Evolutionary conservation across 2,888 invertebrate genomes (phyloP).

Genomic region (Nemoura dubitans): DNA sequence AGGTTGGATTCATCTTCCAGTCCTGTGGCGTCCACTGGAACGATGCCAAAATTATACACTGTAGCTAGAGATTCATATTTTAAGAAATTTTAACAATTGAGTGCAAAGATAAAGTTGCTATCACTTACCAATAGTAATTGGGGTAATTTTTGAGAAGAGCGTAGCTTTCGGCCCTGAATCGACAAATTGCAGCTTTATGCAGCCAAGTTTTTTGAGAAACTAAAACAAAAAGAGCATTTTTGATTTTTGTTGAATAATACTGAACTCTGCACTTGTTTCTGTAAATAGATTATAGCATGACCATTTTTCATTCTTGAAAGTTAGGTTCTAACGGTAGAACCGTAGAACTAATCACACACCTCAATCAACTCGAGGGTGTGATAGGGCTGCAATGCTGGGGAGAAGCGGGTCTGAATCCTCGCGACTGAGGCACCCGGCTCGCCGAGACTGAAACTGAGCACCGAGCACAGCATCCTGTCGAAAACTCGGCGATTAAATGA

Average conservation of each 20-base stretch:
- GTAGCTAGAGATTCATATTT: too few species aligned
- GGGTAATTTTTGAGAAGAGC: slow-evolving; percentile 62
- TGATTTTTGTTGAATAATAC: too few species aligned
- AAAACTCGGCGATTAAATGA: slow-evolving; percentile 73
- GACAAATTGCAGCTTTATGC: slow-evolving; percentile 62
- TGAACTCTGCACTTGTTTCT: too few species aligned
- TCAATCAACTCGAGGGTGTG: slow-evolving; percentile 70
- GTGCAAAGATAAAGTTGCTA: too few species aligned
- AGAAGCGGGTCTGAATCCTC: slow-evolving; percentile 68
- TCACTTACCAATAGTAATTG: slow-evolving; percentile 58
- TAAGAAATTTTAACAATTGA: too few species aligned
- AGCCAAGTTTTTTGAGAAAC: slow-evolving; percentile 66
- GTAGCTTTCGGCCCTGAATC: slow-evolving; percentile 57
- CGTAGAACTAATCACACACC: slow-evolving; percentile 58
- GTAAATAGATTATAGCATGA: too few species aligned
- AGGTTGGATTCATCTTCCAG: slow-evolving; percentile 64
- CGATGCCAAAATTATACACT: slow-evolving; percentile 7
- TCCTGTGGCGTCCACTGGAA: slow-evolving; percentile 59
- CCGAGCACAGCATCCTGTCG: slow-evolving; percentile 73
- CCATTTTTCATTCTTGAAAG: too few species aligned
- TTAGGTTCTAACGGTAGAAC: too few species aligned
- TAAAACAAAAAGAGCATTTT: slow-evolving; percentile 57
- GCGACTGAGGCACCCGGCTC: slow-evolving; percentile 68
- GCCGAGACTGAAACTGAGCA: slow-evolving; percentile 72
- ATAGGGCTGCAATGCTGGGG: slow-evolving; percentile 72